phyloP scores from a whole-genome alignment of 2,113 vertebrate genomes.

The Dermatemys mawii region DNA sequence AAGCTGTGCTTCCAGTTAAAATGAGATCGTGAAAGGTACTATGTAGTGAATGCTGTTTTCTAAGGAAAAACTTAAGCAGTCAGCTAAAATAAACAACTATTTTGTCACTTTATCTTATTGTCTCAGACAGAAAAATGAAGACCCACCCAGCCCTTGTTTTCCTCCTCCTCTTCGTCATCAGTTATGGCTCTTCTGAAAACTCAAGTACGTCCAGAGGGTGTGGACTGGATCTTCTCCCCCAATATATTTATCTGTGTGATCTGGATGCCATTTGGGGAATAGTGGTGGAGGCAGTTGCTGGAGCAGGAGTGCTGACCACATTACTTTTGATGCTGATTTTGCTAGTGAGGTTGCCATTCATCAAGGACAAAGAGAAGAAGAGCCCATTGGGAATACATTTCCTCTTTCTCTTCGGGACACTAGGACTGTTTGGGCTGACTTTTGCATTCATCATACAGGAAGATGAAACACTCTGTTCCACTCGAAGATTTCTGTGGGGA shows the following conservation, averaged over 20 bases:
- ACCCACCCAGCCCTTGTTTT: conserved; percentile 74
- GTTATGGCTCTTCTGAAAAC: conserved; percentile 80
- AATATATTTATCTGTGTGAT: conserved; percentile 92
- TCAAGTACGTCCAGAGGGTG: conserved; percentile 87
- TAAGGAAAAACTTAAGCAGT: not conserved
- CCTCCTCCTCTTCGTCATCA: conserved; percentile 83
- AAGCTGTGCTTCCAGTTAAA: not conserved
- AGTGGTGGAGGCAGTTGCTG: conserved; percentile 88
- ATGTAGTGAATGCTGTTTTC: not conserved
- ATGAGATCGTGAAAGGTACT: not conserved
- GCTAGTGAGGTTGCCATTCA: conserved; percentile 89
- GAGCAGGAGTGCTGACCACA: conserved; percentile 86
- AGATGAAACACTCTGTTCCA: conserved; percentile 87
- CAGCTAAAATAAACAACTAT: not conserved
- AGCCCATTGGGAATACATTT: conserved; percentile 89
- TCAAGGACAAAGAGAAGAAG: conserved; percentile 92
- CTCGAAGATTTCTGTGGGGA: conserved; percentile 93
- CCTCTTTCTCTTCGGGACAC: conserved; percentile 90
- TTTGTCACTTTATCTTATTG: not conserved
- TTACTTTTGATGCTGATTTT: conserved; percentile 88
- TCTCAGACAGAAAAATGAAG: conserved; percentile 80
- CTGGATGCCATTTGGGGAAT: conserved; percentile 97
- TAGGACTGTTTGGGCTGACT: conserved; percentile 91
- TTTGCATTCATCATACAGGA: conserved; percentile 94
- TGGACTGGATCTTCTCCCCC: conserved; percentile 87